Evolutionary conservation across 1,140 invertebrate species (phyloP).

Genomic region (Sarcophaga bullata): DNA sequence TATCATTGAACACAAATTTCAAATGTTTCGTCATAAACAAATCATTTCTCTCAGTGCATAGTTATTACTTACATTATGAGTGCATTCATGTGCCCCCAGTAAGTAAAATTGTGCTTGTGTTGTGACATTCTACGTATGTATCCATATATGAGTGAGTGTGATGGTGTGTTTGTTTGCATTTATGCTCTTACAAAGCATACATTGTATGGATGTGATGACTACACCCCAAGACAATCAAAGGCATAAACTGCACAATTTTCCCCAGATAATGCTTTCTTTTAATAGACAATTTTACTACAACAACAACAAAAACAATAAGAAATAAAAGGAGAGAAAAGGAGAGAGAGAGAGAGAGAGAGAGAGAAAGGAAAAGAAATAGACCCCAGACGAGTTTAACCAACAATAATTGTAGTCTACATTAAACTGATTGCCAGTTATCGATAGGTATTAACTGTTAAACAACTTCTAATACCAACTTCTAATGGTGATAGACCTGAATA

Average conservation of each 20-base stretch:
- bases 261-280: constrained; percentile 12
- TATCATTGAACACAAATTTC: no score
- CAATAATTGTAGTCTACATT: constrained; percentile 34
- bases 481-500: not conserved
- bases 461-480: not conserved
- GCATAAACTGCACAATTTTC: constrained; percentile 32
- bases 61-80: no score
- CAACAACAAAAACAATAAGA: not conserved
- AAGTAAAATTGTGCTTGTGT: no score
- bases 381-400: constrained; percentile 34
- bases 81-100: no score
- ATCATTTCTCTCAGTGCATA: no score
- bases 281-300: not conserved
- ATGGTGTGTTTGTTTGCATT: not conserved
- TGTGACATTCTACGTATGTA: no score
- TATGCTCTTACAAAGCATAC: not conserved
- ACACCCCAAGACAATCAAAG: constrained; percentile 17
- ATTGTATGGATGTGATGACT: not conserved
- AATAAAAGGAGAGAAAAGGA: not conserved
- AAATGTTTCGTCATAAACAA: no score
- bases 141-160: not conserved
- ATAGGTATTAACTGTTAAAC: constrained; percentile 37
- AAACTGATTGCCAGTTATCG: constrained; percentile 40
- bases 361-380: not conserved
- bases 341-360: not conserved